Evolutionary conservation across 1,140 invertebrate species (phyloP).

Genomic region (Oryzaephilus surinamensis): DNA sequence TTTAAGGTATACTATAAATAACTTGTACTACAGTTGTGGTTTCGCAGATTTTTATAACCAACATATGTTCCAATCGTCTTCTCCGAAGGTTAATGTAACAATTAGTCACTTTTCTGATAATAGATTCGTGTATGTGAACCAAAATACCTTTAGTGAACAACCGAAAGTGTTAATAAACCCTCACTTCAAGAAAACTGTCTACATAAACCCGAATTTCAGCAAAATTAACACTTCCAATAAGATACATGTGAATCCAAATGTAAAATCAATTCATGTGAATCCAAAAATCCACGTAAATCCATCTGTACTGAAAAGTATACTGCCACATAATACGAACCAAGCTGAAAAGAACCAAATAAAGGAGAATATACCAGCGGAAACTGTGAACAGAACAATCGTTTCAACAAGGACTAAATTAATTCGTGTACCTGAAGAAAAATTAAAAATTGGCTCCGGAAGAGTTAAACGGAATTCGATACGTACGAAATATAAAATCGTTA

Average conservation of each 20-base stretch:
- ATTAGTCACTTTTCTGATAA: too few species aligned
- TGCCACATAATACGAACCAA: too few species aligned
- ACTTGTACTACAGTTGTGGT: too few species aligned
- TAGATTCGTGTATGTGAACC: too few species aligned
- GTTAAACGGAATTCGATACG: constrained; percentile 18
- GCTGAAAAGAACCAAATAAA: too few species aligned
- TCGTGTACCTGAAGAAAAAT: constrained; percentile 7
- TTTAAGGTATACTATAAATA: too few species aligned
- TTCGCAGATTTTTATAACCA: too few species aligned
- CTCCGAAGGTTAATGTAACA: too few species aligned
- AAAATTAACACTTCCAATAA: constrained; percentile 1
- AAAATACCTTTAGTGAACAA: too few species aligned
- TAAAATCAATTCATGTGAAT: too few species aligned
- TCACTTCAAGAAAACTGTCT: constrained; percentile 28
- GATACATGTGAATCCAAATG: constrained; percentile 22
- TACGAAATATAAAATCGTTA: constrained; percentile 25
- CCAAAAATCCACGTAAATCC: constrained; percentile 23
- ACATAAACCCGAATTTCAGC: constrained; percentile 30
- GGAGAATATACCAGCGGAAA: constrained; percentile 1
- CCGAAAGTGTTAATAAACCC: constrained; percentile 29
- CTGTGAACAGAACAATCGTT: constrained; percentile 10
- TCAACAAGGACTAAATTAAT: constrained; percentile 25
- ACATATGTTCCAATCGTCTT: too few species aligned
- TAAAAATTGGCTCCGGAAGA: constrained; percentile 1
- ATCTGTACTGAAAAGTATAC: constrained; percentile 13